Evolutionary conservation across 1,140 invertebrate genomes (phyloP), one percentile per base, ranked within the genome.

Genomic region (Hyles vespertilio): DNA sequence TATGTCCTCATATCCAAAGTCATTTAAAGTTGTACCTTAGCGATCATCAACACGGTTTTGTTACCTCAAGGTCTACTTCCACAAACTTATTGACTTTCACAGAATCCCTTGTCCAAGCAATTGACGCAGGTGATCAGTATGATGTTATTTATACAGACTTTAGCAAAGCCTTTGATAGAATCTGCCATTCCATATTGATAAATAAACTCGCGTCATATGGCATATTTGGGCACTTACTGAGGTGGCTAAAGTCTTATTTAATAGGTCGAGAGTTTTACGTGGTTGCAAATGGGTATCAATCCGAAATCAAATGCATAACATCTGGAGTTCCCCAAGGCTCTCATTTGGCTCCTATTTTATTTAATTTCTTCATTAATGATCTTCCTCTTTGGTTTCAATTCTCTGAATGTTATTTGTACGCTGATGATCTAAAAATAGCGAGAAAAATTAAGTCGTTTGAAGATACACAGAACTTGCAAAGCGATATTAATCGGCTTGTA

Each of bases 121-220:
- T 36, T 62, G 70, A 62, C 46, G 65, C 65, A 69, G 78, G 46
- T 61, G 74, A 59, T 75, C 83, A 46, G 74, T 67, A 5, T 7
- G 57, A 59, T 46, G 56, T 56, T 11, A 53, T 61, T 5, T 60
- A 60, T 32, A 60, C 58, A 3, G 58, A 60, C 49, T 52, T 60
- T 2, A 53, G 47, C 10, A 66, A 66, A 43, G 59, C 61, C 12
- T 58, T 57, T 45, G 59, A 58, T 12, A 62, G 53, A 36, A 47
- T 58, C 33, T 44, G 50, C 5, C 52, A 59, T 11, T 10, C 9
- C 5, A 52, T 57, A 40, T 40, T 62, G 10, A 9, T 62, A 0
- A 3, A 51, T 22, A 62, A 62, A 36, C 40, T 58, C 9, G 9
- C 22, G 3, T n/a, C 12, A 22, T 53, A 57, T 9, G 56, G 48